phyloP scores from a whole-genome alignment of 2,113 vertebrate species.

The Pteronura brasiliensis region DNA sequence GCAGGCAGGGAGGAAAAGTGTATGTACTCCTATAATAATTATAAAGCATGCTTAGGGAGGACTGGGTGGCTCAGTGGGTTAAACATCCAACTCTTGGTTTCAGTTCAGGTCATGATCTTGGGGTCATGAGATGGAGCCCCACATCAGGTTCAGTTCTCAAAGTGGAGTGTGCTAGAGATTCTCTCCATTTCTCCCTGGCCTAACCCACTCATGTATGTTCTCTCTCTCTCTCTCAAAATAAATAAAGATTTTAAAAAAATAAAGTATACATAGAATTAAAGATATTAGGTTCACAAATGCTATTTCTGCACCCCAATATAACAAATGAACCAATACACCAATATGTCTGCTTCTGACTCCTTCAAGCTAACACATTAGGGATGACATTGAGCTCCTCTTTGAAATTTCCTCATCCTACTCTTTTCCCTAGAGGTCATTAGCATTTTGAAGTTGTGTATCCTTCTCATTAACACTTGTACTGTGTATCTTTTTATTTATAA shows the following conservation, averaged over 20 bases:
- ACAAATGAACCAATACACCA: background rate
- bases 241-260: background rate
- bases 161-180: background rate
- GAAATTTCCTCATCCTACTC: background rate
- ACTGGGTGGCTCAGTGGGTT: background rate
- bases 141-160: background rate
- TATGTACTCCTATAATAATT: background rate
- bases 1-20: background rate
- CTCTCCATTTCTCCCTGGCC: background rate
- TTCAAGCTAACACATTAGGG: background rate
- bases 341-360: background rate
- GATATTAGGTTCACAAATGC: background rate
- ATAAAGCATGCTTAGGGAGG: background rate
- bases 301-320: rapidly evolving
- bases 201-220: background rate
- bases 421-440: background rate
- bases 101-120: background rate
- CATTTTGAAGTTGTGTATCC: background rate
- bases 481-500: background rate
- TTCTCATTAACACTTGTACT: background rate
- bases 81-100: background rate
- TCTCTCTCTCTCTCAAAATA: background rate
- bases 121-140: background rate
- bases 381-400: background rate
- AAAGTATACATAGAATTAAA: background rate